phyloP scores from a whole-genome alignment of 2,888 invertebrate genomes.

The Lithophane ornitopus region DNA sequence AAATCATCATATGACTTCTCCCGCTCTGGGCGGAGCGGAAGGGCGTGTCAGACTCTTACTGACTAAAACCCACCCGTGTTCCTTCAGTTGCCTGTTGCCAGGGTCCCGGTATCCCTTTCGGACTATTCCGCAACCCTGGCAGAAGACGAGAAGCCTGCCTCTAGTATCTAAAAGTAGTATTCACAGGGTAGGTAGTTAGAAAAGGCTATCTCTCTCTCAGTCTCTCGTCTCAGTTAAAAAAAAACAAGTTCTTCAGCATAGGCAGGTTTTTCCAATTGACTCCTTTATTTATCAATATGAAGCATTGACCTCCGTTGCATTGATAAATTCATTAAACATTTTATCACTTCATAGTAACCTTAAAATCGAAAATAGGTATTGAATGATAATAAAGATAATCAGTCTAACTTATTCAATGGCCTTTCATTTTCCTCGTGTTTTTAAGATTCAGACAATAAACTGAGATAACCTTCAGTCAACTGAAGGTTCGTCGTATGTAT shows the following conservation, averaged over 20 bases:
- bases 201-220: too few species aligned
- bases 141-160: background rate
- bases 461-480: constrained; percentile 45
- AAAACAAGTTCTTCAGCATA: background rate
- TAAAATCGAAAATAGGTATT: constrained; percentile 25
- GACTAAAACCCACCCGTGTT: too few species aligned
- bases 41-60: too few species aligned
- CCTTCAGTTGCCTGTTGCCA: too few species aligned
- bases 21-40: too few species aligned
- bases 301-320: background rate
- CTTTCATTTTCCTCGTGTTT: constrained; percentile 4
- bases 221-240: too few species aligned
- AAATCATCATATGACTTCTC: too few species aligned
- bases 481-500: constrained; percentile 13
- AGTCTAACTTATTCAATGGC: constrained; percentile 1
- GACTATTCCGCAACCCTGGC: too few species aligned
- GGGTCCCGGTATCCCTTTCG: too few species aligned
- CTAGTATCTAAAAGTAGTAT: background rate
- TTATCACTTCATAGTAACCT: constrained; percentile 31
- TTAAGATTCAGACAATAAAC: constrained; percentile 42
- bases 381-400: constrained; percentile 20
- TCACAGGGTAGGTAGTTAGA: too few species aligned
- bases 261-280: background rate
- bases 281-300: constrained; percentile 6
- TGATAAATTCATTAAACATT: constrained; percentile 14